phyloP scores from a whole-genome alignment of 2,113 vertebrate species.

The Myotis brandtii region DNA sequence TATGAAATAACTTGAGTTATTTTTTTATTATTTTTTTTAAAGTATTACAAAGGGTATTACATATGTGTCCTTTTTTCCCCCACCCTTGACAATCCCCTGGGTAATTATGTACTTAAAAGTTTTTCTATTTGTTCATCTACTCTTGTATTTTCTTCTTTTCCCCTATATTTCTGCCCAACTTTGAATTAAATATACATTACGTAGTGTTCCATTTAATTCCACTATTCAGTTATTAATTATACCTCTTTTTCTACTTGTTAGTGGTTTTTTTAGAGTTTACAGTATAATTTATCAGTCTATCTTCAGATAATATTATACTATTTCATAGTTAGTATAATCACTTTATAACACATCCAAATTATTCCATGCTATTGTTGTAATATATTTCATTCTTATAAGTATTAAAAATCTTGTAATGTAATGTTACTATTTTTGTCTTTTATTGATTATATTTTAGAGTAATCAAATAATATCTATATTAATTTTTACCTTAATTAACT shows the following conservation, averaged over 20 bases:
- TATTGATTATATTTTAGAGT: not conserved
- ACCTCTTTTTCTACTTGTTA: not conserved
- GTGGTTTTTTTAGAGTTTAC: not conserved
- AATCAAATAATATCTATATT: not conserved
- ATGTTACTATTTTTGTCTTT: not conserved
- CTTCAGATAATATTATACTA: not conserved
- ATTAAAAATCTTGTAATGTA: not conserved
- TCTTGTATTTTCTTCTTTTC: not conserved
- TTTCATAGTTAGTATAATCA: not conserved
- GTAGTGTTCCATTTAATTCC: not conserved
- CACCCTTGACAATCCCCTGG: too few relatives aligned
- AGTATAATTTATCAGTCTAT: not conserved
- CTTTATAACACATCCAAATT: not conserved
- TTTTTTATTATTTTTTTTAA: too few relatives aligned
- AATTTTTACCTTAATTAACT: not conserved
- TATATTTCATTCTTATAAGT: not conserved
- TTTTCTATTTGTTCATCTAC: not conserved
- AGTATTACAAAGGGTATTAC: too few relatives aligned
- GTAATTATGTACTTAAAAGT: not conserved
- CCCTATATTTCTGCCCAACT: not conserved
- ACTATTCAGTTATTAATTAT: not conserved
- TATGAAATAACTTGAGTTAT: not conserved
- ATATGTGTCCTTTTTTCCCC: too few relatives aligned
- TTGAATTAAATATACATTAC: not conserved
- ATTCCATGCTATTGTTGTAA: not conserved